Percentiles rank a stretch among this genome's conserved stretches.
phyloP scores from a whole-genome alignment of 2,888 invertebrate species.

The Onthophagus sagittarius region DNA sequence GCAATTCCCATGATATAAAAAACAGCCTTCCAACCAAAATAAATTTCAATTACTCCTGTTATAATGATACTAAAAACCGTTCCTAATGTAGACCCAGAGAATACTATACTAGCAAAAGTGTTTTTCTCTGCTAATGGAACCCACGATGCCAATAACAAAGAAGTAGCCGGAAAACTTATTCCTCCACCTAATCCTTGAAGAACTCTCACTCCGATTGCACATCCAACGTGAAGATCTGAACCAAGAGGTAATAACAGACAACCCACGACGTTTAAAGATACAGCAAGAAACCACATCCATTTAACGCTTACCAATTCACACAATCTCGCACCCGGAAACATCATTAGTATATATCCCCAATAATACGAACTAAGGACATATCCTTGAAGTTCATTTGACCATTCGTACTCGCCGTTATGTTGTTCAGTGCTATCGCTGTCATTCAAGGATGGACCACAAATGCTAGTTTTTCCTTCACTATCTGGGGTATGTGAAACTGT shows the following conservation, averaged over 20 bases:
- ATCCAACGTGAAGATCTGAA: neutral
- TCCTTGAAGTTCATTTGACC: neutral
- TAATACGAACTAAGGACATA: neutral
- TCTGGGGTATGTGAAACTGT: neutral
- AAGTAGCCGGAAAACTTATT: conserved; percentile 1
- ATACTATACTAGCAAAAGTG: neutral
- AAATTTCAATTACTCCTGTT: neutral
- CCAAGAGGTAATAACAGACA: neutral
- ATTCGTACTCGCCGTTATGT: neutral
- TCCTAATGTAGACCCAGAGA: neutral
- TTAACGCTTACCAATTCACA: neutral
- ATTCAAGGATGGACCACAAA: neutral
- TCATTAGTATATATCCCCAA: neutral
- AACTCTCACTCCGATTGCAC: neutral
- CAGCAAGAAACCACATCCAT: conserved; percentile 2
- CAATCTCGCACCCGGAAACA: neutral
- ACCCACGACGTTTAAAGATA: conserved; percentile 1
- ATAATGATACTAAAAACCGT: neutral
- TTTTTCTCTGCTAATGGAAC: neutral
- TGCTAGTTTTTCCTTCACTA: neutral
- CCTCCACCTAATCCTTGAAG: neutral
- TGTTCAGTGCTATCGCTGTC: neutral
- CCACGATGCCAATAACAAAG: conserved; percentile 1
- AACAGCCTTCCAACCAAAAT: conserved; percentile 67
- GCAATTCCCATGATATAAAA: conserved; percentile 74